Evolutionary conservation across 2,113 vertebrate genomes (phyloP), one percentile per base, ranked within the genome.

Genomic region (Polypterus bichir): DNA sequence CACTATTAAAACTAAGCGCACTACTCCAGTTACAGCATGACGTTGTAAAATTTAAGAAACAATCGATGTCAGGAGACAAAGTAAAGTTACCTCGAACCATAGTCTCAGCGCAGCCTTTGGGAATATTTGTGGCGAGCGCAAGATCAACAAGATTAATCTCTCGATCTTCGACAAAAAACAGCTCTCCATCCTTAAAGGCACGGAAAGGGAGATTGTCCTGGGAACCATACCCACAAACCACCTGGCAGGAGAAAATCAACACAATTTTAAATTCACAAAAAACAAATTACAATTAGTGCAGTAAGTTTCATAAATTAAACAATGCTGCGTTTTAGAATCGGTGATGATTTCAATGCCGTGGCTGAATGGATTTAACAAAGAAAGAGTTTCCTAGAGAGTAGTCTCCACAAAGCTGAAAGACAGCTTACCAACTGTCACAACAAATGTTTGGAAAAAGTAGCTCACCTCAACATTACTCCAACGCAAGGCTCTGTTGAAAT

Each of bases 401-500:
- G 27, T 27, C 27, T 27, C 27, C 27, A 27, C 27, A 27, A 27
- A 27, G 27, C 27, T 27, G 27, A 27, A 27, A 27, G 27, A 27
- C 27, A 27, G 27, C 27, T 27, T 27, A 27, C 27, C 27, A n/a
- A n/a, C n/a, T n/a, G n/a, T 44, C 54, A 1, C 3, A 27, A 7
- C 4, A 6, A 7, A 7, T n/a, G 47, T 48, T 2, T 27, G 27
- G 27, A 27, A 27, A 27, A 27, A 27, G 27, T 27, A 27, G 27
- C 64, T 63, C 62, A 93, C 93, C 84, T 94, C 91, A 60, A 93
- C 91, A 0, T 89, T 95, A 73, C 91, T 93, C 92, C 93, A 97
- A 6, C 91, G 80, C 54, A 95, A 79, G 1, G 90, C 92, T 71
- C 88, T 76, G 78, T 93, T 97, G 52, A 95, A 92, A 64, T 95